Percentiles rank a stretch among this genome's conserved stretches.
Evolutionary conservation across 2,888 invertebrate species (phyloP).

Genomic region (Phorcus lineatus): DNA sequence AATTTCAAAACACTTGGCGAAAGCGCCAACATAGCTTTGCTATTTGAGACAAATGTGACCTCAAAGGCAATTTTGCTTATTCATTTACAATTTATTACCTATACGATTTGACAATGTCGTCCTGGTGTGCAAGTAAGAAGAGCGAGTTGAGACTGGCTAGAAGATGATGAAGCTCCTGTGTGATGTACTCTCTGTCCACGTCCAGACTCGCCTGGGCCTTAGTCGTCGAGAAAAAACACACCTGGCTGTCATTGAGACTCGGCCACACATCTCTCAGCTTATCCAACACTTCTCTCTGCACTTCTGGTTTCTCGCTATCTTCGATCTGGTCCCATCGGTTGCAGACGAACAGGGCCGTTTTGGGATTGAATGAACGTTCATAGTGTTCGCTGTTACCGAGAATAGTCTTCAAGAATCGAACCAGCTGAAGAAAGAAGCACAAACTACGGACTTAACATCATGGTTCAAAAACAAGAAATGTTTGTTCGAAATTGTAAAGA

Average conservation of each 20-base stretch:
- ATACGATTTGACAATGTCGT: slow-evolving; percentile 56
- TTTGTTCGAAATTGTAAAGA: too few species aligned
- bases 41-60: too few species aligned
- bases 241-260: slow-evolving; percentile 53
- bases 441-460: too few species aligned
- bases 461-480: too few species aligned
- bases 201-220: slow-evolving; percentile 43
- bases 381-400: slow-evolving; percentile 31
- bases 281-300: slow-evolving; percentile 53
- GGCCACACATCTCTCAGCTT: slow-evolving; percentile 63
- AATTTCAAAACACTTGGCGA: too few species aligned
- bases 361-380: slow-evolving; percentile 49
- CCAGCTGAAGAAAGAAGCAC: slow-evolving; percentile 42
- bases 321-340: slow-evolving; percentile 66
- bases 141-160: slow-evolving; percentile 58
- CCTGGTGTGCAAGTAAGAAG: slow-evolving; percentile 49
- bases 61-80: too few species aligned
- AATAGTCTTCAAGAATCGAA: slow-evolving; percentile 55
- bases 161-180: slow-evolving; percentile 49
- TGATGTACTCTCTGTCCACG: slow-evolving; percentile 59
- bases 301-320: slow-evolving; percentile 46
- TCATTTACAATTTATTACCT: slow-evolving; percentile 48
- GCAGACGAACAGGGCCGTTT: slow-evolving; percentile 67
- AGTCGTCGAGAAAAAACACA: slow-evolving; percentile 56
- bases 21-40: too few species aligned